Percentiles rank a stretch among this genome's conserved stretches.
Evolutionary conservation across 2,113 vertebrate species (phyloP).

Genomic region (Phaethon lepturus): DNA sequence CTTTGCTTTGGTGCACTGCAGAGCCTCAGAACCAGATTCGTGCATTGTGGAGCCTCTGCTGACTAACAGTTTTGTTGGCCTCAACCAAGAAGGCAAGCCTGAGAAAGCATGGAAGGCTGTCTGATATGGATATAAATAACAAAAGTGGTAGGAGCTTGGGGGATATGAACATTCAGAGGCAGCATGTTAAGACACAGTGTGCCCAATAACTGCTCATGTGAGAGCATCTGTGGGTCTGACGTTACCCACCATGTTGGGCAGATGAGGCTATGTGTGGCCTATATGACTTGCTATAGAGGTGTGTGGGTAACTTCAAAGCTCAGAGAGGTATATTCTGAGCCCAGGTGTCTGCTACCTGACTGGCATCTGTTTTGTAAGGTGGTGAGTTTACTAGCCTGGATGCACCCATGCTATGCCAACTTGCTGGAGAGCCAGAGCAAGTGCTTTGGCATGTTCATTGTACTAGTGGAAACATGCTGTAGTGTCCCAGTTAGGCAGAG

Average conservation of each 20-base stretch:
- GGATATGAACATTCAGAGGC: neutral
- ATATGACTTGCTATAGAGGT: fast-evolving
- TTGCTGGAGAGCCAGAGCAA: neutral
- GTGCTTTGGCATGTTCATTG: neutral
- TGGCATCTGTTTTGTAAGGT: neutral
- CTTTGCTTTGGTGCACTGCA: neutral
- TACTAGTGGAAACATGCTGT: neutral
- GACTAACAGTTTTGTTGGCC: neutral
- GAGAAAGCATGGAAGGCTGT: neutral
- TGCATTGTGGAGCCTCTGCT: neutral
- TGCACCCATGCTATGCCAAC: neutral
- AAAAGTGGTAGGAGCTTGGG: neutral
- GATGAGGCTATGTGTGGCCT: neutral
- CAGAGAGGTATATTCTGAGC: neutral
- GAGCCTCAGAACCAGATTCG: neutral
- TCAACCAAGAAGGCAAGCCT: neutral
- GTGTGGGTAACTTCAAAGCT: neutral
- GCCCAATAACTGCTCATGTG: neutral
- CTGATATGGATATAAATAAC: neutral
- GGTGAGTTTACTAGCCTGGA: neutral
- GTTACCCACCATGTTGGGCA: neutral
- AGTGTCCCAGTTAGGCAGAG: neutral
- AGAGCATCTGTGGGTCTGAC: neutral
- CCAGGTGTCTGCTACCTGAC: neutral
- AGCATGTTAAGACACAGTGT: neutral